Conservation (phyloP, 2,888 invertebrate genomes). For the Carterocephalus palaemon region DNA sequence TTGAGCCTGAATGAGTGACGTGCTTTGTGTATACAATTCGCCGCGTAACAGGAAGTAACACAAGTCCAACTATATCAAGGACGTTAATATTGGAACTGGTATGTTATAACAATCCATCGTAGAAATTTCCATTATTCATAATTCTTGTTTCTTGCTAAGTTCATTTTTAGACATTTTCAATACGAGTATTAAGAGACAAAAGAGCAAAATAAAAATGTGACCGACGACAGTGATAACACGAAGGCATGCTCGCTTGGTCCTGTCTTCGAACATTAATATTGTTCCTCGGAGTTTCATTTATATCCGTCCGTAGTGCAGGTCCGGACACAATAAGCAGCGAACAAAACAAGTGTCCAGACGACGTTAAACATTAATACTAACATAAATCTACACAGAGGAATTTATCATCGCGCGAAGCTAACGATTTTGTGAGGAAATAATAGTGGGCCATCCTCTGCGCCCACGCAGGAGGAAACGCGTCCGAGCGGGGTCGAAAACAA, state of each 20-base stretch:
- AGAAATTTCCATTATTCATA: slow-evolving; percentile 1
- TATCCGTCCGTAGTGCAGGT: slow-evolving; percentile 16
- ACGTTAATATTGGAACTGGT: slow-evolving; percentile 61
- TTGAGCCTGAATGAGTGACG: slow-evolving; percentile 75
- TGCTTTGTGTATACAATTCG: slow-evolving; percentile 68
- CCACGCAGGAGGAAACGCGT: slow-evolving; percentile 27
- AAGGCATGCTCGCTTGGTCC: not conserved
- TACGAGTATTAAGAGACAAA: no score
- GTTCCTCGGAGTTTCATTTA: slow-evolving; percentile 8
- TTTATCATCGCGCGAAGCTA: slow-evolving; percentile 12
- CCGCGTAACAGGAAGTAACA: slow-evolving; percentile 69
- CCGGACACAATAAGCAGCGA: slow-evolving; percentile 11
- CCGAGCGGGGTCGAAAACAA: slow-evolving; percentile 14
- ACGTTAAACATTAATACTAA: slow-evolving; percentile 16
- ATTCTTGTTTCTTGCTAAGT: no score
- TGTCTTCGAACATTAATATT: slow-evolving; percentile 11
- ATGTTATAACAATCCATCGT: slow-evolving; percentile 35
- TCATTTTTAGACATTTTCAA: no score
- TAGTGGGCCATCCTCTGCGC: slow-evolving; percentile 22
- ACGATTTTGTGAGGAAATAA: slow-evolving; percentile 24
- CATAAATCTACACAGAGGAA: slow-evolving; percentile 12
- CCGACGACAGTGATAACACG: not conserved
- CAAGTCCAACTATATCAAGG: slow-evolving; percentile 71
- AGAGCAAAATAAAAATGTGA: not conserved
- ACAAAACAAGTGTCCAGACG: slow-evolving; percentile 18